Evolutionary conservation across 2,888 invertebrate species (phyloP).

Genomic region (Lamellibrachia satsuma): DNA sequence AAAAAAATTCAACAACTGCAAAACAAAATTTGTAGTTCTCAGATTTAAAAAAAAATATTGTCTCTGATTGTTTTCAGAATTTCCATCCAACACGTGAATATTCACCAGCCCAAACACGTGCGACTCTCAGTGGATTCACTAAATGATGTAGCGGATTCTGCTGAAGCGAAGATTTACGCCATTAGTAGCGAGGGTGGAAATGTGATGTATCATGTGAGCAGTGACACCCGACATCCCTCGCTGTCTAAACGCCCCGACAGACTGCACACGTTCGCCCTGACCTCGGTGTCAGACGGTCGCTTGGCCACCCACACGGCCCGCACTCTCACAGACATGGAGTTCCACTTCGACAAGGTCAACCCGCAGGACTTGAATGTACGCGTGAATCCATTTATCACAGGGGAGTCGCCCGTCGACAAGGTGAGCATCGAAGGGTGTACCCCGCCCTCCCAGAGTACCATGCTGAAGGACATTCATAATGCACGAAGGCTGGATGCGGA

Average conservation of each 20-base stretch:
- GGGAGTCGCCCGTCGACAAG: conserved; percentile 55
- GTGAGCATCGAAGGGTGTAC: conserved; percentile 54
- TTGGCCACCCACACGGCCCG: conserved; percentile 48
- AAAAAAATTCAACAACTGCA: too few species aligned
- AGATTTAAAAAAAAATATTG: neutral
- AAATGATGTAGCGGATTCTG: conserved; percentile 41
- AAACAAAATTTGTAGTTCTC: neutral
- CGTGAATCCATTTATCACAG: conserved; percentile 73
- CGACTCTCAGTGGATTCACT: conserved; percentile 49
- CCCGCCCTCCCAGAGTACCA: conserved; percentile 19
- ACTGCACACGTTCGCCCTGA: conserved; percentile 69
- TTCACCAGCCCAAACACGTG: conserved; percentile 62
- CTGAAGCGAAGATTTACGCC: conserved; percentile 76
- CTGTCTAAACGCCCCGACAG: conserved; percentile 59
- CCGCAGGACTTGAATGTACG: conserved; percentile 73
- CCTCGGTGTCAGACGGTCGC: conserved; percentile 66
- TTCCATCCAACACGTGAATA: conserved; percentile 69
- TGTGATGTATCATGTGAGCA: conserved; percentile 70
- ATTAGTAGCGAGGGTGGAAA: conserved; percentile 85
- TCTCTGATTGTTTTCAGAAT: conserved; percentile 49
- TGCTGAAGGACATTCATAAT: conserved; percentile 45
- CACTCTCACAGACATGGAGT: conserved; percentile 65
- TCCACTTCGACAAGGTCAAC: conserved; percentile 67
- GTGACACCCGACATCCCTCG: conserved; percentile 39
- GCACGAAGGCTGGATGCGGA: conserved; percentile 56